Base-by-base conservation (phyloP, 2,888 invertebrate species). In the Cenopis cana region DNA sequence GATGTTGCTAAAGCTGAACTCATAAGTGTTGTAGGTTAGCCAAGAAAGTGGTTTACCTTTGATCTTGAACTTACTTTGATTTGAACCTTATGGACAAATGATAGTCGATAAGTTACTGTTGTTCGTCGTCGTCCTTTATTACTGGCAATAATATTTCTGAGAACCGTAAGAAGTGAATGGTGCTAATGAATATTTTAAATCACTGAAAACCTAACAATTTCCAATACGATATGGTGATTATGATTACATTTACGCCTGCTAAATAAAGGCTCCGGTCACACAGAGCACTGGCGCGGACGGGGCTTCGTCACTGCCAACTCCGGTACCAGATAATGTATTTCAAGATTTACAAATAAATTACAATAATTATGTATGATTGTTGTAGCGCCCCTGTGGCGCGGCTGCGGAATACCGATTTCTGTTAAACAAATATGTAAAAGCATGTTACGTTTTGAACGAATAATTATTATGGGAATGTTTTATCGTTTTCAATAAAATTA, bases 401-500 rank as follows among this genome's bases (percentile, higher is more conserved):
- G 38, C 65, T 38, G 67, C 62, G 64, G 56, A 33, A 64, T 41
- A 61, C 73, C 69, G 61, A 76, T 75, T 80, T 83, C 77, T 84
- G 83, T 85, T 85, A 76, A 79, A 80, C 78, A 76, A 79, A 73
- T 78, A 78, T 84, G 81, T 79, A 77, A 78, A 75, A 73, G 76
- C 79, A 84, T 87, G 91, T 91, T 91, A 89, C 81, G 89, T 90
- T 89, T 88, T 86, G 76, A 83, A 85, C 81, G 78, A 81, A 81
- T 80, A 81, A 84, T 81, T 82, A 84, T 79, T 85, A 84, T 84
- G 82, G 77, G 86, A 85, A 89, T 82, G 86, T 87, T 91, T 90
- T 91, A 90, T 88, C 82, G 86, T 91, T 91, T 90, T 78, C 88
- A 91, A 89, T 92, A 91, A 91, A 91, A 88, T 81, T 78, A 71